Evolutionary conservation across 2,113 vertebrate species (phyloP), one percentile per base, ranked within the genome.

Genomic region (Rattus rattus): DNA sequence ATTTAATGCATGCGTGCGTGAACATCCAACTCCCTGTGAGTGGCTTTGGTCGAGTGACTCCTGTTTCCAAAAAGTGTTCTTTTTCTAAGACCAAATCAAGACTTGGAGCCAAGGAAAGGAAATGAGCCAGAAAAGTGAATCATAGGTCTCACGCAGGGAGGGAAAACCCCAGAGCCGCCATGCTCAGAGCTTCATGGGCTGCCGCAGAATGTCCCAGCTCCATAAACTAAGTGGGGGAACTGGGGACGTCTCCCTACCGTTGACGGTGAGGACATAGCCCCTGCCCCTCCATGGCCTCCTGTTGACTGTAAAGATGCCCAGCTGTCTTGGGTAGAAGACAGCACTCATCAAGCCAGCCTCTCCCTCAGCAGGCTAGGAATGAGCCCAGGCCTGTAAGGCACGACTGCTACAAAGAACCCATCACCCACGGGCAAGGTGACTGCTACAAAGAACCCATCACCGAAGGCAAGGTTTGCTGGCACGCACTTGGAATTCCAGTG

Each of bases 71-170:
- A 95, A 95, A 89, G 59, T 77, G 8, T 36, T 36, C 88, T 63
- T 63, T 91, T 56, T n/a, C 54, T 76, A 87, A 5, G 52, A 33
- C 26, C 61, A 94, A 93, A 63, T 89, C n/a, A 89, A 96, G 26
- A 84, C 63, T 86, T 92, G 90, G 17, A 93, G 88, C 77, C 94
- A 91, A 91, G 54, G 61, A 93, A 92, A 43, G 88, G 73, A 80
- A 94, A 91, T 39, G 52, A 92, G 67, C 70, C 81, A 33, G 77
- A 94, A 39, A 65, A 49, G 36, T 97, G 97, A 97, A 67, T 97
- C 96, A 97, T 75, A 88, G 43, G 30, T 56, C 76, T 86, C 54
- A 49, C 59, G 16, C 92, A 79, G 10, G 76, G 70, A 94, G 81
- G 96, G 92, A 94, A 98, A 97, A 77, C 9, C 97, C 96, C 94